Evolutionary conservation across 2,888 invertebrate species (phyloP), one percentile per base, ranked within the genome.

Genomic region (Mantis religiosa): DNA sequence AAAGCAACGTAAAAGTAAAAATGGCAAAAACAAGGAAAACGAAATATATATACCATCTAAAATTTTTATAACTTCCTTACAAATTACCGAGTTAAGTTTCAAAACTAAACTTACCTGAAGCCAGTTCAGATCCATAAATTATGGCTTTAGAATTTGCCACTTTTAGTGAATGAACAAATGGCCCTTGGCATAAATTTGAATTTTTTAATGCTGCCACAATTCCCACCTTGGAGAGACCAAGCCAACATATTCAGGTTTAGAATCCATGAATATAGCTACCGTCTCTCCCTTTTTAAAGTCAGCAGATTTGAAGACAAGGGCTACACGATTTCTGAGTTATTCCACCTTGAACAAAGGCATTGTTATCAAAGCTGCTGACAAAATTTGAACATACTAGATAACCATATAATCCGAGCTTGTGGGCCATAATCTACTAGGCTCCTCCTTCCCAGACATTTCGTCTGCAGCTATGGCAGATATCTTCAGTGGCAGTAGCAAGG

Each of bases 201-300:
- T 96, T 96, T 90, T 96, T 94, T 82, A 96, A 93, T 0, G 95
- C 95, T 6, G 94, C 92, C 82, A 93, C 91, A 2, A 93, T 92
- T n/a, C 94, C 93, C 84, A 93, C 91, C 92, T 95, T 95, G 30
- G 95, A 93, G 89, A 95, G 92, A 1, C 95, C 96, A 41, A 96
- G 92, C 95, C 94, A 4, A 95, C 94, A 92, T 94, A 95, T 91
- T 95, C 94, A 1, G 94, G 94, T 7, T 94, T 92, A 91, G 94
- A 95, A 90, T 95, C 95, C 95, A 95, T 94, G 91, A 94, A 94
- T 28, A 96, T 91, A 1, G 95, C 95, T 3, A 95, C 94, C 28
- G 94, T 93, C 92, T 95, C 95, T 6, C 95, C 95, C 84, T 93
- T 92, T 30, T 93, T 92, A 90, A 92, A 89, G n/a, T 92, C 91